Evolutionary conservation across 2,797 vertebrate species (phyloP).

Genomic region (Apogon talboti): DNA sequence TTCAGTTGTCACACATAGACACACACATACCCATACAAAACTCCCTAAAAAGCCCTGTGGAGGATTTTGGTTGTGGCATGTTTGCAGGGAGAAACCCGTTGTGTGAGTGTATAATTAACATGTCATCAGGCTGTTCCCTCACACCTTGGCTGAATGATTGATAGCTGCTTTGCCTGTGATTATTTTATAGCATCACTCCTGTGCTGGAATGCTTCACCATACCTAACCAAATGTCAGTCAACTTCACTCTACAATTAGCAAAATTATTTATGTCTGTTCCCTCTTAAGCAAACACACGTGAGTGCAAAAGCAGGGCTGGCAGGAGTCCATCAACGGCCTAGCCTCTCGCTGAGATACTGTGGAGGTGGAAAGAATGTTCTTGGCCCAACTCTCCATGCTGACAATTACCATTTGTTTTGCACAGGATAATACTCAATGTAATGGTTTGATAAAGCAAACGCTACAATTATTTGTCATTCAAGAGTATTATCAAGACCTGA

Average conservation of each 20-base stretch:
- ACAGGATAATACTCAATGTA: constrained; percentile 49
- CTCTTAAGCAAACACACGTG: constrained; percentile 65
- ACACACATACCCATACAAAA: constrained; percentile 10
- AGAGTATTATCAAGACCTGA: constrained; percentile 29
- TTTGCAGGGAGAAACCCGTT: constrained; percentile 82
- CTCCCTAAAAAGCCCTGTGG: constrained; percentile 59
- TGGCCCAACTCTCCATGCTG: constrained; percentile 41
- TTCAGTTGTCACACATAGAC: constrained; percentile 6
- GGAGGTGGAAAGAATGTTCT: constrained; percentile 69
- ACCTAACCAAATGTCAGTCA: constrained; percentile 77
- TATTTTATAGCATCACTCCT: constrained; percentile 80
- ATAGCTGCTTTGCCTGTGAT: constrained; percentile 80
- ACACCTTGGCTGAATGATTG: constrained; percentile 73
- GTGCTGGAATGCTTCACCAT: constrained; percentile 71
- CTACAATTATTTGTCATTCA: constrained; percentile 54
- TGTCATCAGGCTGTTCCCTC: constrained; percentile 76
- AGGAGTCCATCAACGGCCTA: constrained; percentile 16
- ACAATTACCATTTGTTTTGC: constrained; percentile 53
- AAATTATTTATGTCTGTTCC: constrained; percentile 77
- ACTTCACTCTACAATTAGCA: constrained; percentile 78
- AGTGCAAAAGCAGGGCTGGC: constrained; percentile 63
- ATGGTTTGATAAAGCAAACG: constrained; percentile 35
- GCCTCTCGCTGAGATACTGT: constrained; percentile 37
- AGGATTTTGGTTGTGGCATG: constrained; percentile 78
- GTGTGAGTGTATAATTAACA: constrained; percentile 77